phyloP scores from a whole-genome alignment of 2,888 invertebrate genomes.

The Drosophila sordidula region DNA sequence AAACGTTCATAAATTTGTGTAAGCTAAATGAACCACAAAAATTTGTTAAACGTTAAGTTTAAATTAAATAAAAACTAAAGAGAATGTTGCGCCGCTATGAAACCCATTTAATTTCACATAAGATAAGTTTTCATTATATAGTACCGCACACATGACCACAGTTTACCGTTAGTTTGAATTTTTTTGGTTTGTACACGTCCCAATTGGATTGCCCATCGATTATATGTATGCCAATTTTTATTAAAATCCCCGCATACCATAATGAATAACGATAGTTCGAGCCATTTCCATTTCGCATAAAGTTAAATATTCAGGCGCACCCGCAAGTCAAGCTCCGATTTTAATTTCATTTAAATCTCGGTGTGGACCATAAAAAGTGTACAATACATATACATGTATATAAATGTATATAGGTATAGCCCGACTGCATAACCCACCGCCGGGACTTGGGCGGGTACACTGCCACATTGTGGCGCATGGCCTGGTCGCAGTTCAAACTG shows the following conservation, averaged over 20 bases:
- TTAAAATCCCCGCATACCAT: conserved; percentile 39
- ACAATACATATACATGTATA: conserved; percentile 26
- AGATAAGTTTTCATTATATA: conserved; percentile 11
- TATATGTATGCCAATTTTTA: conserved; percentile 51
- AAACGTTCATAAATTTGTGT: neutral
- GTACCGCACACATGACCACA: neutral
- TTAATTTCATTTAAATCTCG: conserved; percentile 75
- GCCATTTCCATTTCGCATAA: conserved; percentile 53
- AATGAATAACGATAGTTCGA: conserved; percentile 62
- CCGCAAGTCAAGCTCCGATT: conserved; percentile 67
- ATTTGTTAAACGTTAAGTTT: no score
- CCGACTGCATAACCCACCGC: conserved; percentile 1
- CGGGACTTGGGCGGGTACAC: conserved; percentile 8
- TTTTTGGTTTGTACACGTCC: conserved; percentile 8
- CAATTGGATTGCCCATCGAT: conserved; percentile 49
- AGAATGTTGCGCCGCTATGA: neutral
- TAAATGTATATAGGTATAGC: conserved; percentile 17
- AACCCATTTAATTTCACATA: neutral
- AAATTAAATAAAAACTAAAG: neutral
- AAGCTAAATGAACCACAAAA: no score
- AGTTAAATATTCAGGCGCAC: conserved; percentile 66
- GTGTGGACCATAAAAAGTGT: conserved; percentile 55
- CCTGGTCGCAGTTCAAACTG: conserved; percentile 68
- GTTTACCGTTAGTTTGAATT: neutral
- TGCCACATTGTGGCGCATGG: conserved; percentile 22